A percentile compares a stretch with the other conserved stretches of the same genome.
Evolutionary conservation across 2,113 vertebrate species (phyloP).

Genomic region (Lethenteron camtschaticum): DNA sequence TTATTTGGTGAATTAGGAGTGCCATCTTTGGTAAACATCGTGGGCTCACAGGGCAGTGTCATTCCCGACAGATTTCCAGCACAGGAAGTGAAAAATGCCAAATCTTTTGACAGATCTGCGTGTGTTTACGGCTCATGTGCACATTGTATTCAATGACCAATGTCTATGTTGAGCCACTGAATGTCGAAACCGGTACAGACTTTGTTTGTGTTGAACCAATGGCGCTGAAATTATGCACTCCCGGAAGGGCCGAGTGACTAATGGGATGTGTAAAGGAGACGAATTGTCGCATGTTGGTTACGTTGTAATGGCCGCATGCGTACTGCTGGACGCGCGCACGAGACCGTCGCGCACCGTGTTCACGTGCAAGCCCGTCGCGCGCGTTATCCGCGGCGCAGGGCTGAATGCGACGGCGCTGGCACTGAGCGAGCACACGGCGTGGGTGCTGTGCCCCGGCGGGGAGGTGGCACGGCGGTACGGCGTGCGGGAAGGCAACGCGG

Average conservation of each 20-base stretch:
- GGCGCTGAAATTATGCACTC: background rate
- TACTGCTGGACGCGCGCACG: background rate
- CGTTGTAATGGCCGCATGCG: background rate
- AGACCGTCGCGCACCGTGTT: background rate
- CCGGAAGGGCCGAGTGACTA: background rate
- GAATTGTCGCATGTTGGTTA: background rate
- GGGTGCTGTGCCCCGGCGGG: constrained; percentile 67
- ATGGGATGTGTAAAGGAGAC: background rate
- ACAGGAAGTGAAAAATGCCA: no score
- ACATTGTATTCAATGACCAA: no score
- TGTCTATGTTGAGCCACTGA: no score
- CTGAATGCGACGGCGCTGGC: constrained; percentile 59
- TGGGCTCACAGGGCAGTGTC: no score
- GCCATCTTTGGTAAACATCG: no score
- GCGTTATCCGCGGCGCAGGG: constrained; percentile 22
- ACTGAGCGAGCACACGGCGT: constrained; percentile 48
- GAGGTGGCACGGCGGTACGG: constrained; percentile 72
- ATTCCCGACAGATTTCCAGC: no score
- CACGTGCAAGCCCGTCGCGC: background rate
- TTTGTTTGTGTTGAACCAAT: no score
- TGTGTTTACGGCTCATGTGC: no score
- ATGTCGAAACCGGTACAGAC: no score
- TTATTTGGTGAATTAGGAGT: no score
- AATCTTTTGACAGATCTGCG: no score
- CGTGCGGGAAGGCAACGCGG: constrained; percentile 55